phyloP scores from a whole-genome alignment of 2,888 invertebrate genomes.

The Pinctada fucata region DNA sequence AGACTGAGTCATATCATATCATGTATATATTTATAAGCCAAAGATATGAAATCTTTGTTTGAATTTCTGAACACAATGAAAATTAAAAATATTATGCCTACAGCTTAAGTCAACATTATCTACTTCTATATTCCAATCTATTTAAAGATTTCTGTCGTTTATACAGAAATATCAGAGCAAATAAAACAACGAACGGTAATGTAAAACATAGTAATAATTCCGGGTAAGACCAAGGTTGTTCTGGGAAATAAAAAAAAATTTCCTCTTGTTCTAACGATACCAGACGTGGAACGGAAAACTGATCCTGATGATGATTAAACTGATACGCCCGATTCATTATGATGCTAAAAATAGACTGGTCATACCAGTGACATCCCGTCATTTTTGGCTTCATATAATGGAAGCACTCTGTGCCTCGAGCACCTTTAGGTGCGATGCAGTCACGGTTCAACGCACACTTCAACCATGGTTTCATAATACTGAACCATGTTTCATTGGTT shows the following conservation, averaged over 20 bases:
- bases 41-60: too few relatives aligned
- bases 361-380: constrained; percentile 69
- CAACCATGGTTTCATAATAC: constrained; percentile 68
- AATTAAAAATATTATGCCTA: too few relatives aligned
- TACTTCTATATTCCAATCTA: background rate
- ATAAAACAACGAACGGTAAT: constrained; percentile 39
- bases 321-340: constrained; percentile 61
- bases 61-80: too few relatives aligned
- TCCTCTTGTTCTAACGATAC: constrained; percentile 47
- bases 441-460: constrained; percentile 63
- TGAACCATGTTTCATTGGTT: constrained; percentile 58
- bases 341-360: constrained; percentile 65
- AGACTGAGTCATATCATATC: too few relatives aligned
- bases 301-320: constrained; percentile 53
- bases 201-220: constrained; percentile 51
- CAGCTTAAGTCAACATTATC: background rate
- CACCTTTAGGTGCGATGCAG: constrained; percentile 60
- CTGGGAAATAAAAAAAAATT: constrained; percentile 57
- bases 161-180: constrained; percentile 22
- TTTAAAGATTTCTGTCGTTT: background rate
- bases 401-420: constrained; percentile 59
- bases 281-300: constrained; percentile 54
- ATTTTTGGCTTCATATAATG: constrained; percentile 61
- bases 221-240: constrained; percentile 65
- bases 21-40: too few relatives aligned